Percentiles rank a stretch among this genome's conserved stretches.
These are phyloP conservation scores for Axis porcinus DNA, from an alignment of 2,113 vertebrate species.

Conservation along the genomic window DNA sequence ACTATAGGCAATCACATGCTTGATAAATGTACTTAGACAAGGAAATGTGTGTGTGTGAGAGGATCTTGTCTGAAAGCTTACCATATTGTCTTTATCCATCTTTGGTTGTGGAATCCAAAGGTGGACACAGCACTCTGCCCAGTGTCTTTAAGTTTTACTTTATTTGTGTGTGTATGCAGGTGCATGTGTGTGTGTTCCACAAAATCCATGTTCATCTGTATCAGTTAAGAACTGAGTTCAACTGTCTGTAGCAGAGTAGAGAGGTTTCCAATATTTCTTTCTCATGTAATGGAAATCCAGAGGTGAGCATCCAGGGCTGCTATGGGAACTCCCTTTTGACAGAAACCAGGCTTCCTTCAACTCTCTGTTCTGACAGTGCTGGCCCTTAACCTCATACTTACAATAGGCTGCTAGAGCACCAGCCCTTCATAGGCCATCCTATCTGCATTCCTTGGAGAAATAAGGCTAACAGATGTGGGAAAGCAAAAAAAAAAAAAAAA, in stretches of 20 bases:
- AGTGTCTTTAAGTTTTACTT: neutral
- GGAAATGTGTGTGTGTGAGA: neutral
- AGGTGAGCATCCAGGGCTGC: neutral
- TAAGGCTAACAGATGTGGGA: neutral
- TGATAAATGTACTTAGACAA: constrained; percentile 1
- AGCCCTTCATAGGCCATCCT: neutral
- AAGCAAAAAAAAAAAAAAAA: neutral
- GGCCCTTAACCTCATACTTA: neutral
- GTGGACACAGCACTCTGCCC: neutral
- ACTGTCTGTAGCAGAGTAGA: neutral
- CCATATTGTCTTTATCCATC: neutral
- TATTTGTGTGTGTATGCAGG: neutral
- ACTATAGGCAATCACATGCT: neutral
- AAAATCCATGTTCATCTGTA: neutral
- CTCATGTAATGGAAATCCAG: neutral
- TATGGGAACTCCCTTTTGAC: neutral
- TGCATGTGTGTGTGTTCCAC: neutral
- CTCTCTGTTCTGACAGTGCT: neutral
- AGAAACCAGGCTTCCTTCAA: neutral
- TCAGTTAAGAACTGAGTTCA: neutral
- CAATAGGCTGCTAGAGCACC: neutral
- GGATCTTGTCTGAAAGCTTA: neutral
- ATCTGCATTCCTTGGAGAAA: neutral
- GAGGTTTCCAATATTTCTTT: neutral
- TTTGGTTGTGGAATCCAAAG: neutral